phyloP scores from a whole-genome alignment of 2,888 invertebrate species.

The Tenthredo scrophulariae region DNA sequence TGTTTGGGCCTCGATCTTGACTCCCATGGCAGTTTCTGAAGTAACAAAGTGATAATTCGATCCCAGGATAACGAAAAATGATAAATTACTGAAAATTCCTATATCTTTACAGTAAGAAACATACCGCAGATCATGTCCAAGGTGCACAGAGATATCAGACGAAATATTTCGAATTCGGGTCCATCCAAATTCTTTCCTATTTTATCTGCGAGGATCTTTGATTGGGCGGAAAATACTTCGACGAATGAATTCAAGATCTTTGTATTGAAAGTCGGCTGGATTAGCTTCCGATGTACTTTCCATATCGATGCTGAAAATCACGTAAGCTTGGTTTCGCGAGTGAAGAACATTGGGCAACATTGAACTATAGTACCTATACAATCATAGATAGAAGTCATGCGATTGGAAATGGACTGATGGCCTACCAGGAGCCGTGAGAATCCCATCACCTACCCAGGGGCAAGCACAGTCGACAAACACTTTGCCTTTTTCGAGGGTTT shows the following conservation, averaged over 20 bases:
- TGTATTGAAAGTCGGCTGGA: constrained; percentile 84
- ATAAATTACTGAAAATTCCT: too few species aligned
- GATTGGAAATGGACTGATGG: background rate
- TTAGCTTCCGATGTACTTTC: constrained; percentile 81
- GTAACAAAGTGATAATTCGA: background rate
- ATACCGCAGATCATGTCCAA: constrained; percentile 84
- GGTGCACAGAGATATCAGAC: constrained; percentile 81
- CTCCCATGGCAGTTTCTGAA: constrained; percentile 87
- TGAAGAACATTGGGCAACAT: background rate
- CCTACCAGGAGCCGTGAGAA: background rate
- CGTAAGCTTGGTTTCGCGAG: too few species aligned
- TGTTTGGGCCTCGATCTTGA: constrained; percentile 60
- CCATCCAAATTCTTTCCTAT: constrained; percentile 75
- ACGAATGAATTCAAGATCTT: constrained; percentile 83
- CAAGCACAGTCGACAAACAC: background rate
- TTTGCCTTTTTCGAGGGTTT: too few species aligned
- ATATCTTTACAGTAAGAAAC: constrained; percentile 53
- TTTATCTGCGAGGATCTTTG: constrained; percentile 75
- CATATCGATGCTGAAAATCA: constrained; percentile 79
- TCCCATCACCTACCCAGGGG: background rate
- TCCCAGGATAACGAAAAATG: too few species aligned
- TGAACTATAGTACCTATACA: background rate
- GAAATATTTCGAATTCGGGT: constrained; percentile 80
- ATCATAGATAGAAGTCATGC: background rate
- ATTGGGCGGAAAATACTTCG: constrained; percentile 82